Evolutionary conservation across 2,113 vertebrate species (phyloP), one percentile per base, ranked within the genome.

Genomic region (Leucopternis melanops): DNA sequence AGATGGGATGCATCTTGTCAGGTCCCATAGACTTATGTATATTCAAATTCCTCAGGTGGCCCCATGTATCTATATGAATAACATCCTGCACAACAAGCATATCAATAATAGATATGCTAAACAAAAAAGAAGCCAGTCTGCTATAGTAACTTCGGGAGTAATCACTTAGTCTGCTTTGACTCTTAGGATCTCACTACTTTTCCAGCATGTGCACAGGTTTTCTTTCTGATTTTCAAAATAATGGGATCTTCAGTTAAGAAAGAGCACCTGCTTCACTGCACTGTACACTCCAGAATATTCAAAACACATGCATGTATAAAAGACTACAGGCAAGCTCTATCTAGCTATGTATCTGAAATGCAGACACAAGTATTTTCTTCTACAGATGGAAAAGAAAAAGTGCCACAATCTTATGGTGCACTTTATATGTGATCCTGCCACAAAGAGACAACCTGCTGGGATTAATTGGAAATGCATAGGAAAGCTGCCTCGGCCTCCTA

Each of bases 391-490:
- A 34, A 57, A 52, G 14, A 83, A 69, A 57, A 62, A 94, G 23
- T 44, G 58, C 34, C 78, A 59, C 66, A 59, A 19, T 50, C 67
- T 86, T 50, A 40, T 2, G 0, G 73, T 52, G 40, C 44, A 32
- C 72, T 84, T 92, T 21, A 10, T 44, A 67, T 11, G 49, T 66
- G 77, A 73, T 55, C 74, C 72, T 81, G 47, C 59, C 79, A 90
- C 59, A 81, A 55, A 95, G 52, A 89, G 78, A 69, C 38, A 86
- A 50, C 92, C 86, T 91, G 96, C 93, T 96, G 93, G 66, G 90
- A 85, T 94, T 92, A 90, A 92, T 83, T 91, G 84, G 80, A 93
- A 97, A 97, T 81, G 63, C 78, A 75, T 5, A 90, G 63, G 72
- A 92, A 95, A 91, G 55, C 86, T 92, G 83, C 49, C 25, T 86